A percentile compares a stretch with the other conserved stretches of the same genome.
Evolutionary conservation across 2,797 vertebrate genomes (phyloP).

Genomic region (Rachycentron canadum): DNA sequence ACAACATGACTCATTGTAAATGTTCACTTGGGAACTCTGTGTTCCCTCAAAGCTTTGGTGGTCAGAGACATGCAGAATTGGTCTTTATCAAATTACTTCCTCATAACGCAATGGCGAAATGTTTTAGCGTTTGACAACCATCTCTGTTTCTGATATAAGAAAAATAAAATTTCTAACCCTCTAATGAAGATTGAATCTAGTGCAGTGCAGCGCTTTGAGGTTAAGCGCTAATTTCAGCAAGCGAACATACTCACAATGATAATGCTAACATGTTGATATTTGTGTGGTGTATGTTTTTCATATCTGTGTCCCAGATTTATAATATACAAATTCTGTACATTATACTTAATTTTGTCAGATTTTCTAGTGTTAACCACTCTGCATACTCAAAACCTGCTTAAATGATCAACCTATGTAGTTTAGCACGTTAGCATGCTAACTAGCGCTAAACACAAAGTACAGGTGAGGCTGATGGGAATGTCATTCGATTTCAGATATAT

Average conservation of each 20-base stretch:
- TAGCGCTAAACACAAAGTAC: not conserved
- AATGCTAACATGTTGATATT: not conserved
- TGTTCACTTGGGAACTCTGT: not conserved
- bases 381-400: not conserved
- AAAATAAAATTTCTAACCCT: not conserved
- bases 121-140: not conserved
- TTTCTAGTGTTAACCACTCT: not conserved
- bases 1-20: conserved; percentile 7
- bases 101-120: not conserved
- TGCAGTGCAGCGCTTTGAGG: not conserved
- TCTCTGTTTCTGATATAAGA: not conserved
- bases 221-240: not conserved
- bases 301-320: not conserved
- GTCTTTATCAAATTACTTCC: not conserved
- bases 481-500: not conserved
- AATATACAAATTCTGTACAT: not conserved
- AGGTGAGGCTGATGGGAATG: not conserved
- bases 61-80: not conserved
- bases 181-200: not conserved
- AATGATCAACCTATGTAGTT: not conserved
- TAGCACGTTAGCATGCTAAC: not conserved
- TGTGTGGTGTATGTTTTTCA: not conserved
- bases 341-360: not conserved
- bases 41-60: not conserved
- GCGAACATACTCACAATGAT: not conserved